Evolutionary conservation across 2,113 vertebrate genomes (phyloP).

Genomic region (Buteo buteo): DNA sequence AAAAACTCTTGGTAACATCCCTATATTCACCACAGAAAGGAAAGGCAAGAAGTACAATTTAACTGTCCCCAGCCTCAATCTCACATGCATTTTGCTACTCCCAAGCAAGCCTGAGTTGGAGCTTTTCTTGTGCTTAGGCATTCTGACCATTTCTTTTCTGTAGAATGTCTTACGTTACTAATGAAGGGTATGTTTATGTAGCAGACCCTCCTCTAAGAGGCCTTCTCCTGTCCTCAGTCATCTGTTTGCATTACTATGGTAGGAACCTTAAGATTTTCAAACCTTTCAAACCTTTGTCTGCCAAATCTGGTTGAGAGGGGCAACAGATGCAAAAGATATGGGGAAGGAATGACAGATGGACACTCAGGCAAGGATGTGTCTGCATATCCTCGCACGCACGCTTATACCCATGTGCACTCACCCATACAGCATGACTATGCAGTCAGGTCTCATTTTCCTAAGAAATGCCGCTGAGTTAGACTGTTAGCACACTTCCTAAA

Average conservation of each 20-base stretch:
- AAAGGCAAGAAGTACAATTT: not conserved
- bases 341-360: not conserved
- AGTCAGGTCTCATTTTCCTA: not conserved
- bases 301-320: not conserved
- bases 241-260: not conserved
- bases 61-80: not conserved
- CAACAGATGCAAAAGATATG: not conserved
- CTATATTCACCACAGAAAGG: not conserved
- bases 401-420: not conserved
- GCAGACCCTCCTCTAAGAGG: not conserved
- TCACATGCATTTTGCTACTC: not conserved
- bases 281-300: not conserved
- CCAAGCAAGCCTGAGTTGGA: not conserved
- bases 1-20: not conserved
- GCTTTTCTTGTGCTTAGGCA: not conserved
- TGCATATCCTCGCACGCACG: not conserved
- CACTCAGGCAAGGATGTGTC: not conserved
- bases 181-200: not conserved
- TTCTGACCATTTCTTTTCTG: not conserved
- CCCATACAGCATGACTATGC: not conserved
- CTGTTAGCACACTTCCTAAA: not conserved
- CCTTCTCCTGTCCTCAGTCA: not conserved
- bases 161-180: not conserved
- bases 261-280: not conserved
- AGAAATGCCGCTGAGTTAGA: not conserved